These are phyloP conservation scores for Smittia sp. DNA, from an alignment of 2,888 invertebrate genomes.

Conservation along the genomic window DNA sequence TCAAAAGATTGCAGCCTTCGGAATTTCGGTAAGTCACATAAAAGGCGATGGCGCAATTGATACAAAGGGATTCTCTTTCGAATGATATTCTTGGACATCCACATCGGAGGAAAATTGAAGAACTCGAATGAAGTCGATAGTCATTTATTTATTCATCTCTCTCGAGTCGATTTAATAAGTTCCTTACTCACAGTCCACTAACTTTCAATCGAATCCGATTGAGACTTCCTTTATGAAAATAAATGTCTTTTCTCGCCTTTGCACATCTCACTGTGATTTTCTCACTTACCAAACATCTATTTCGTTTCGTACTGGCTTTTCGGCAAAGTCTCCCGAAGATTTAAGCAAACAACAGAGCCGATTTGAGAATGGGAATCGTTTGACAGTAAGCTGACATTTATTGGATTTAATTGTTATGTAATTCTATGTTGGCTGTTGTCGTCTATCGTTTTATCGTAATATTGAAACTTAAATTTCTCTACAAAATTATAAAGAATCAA, in stretches of 20 bases:
- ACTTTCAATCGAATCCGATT: conserved; percentile 13
- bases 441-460: too few relatives aligned
- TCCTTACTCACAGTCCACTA: conserved; percentile 4
- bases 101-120: background rate
- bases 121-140: conserved; percentile 4
- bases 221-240: conserved; percentile 39
- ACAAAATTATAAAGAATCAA: too few relatives aligned
- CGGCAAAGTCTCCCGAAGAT: background rate
- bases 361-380: background rate
- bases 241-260: conserved; percentile 24
- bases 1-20: conserved; percentile 10
- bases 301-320: conserved; percentile 8
- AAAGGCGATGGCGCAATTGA: background rate
- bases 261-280: background rate
- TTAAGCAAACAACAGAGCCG: background rate
- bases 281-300: background rate
- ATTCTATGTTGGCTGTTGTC: conserved; percentile 7
- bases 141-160: conserved; percentile 17
- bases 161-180: conserved; percentile 20
- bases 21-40: conserved; percentile 20
- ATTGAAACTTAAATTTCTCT: too few relatives aligned
- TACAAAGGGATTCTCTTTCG: background rate
- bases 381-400: conserved; percentile 40
- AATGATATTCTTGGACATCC: background rate
- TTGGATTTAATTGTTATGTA: conserved; percentile 28